phyloP scores from a whole-genome alignment of 2,797 vertebrate genomes.

The Myotis pilosus region DNA sequence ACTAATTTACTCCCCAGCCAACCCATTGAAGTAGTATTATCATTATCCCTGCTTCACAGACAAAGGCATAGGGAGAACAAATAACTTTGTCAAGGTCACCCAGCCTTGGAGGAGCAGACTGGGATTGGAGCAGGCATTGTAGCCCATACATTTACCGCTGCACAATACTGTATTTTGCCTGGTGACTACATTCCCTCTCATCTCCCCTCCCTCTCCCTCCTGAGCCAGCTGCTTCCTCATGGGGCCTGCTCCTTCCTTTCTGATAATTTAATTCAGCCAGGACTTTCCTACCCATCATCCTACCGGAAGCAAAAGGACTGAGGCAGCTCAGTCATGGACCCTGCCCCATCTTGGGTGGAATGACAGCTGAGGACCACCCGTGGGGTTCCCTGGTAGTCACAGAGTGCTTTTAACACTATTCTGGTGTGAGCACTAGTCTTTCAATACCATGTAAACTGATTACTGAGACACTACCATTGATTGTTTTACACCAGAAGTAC shows the following conservation, averaged over 20 bases:
- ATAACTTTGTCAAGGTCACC: background rate
- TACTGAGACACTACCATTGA: background rate
- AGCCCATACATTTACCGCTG: background rate
- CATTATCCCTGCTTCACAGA: background rate
- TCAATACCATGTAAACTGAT: background rate
- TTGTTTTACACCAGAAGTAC: background rate
- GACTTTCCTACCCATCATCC: background rate
- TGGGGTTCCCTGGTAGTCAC: background rate
- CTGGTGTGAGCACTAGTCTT: background rate
- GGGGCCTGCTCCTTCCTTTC: background rate
- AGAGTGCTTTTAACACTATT: background rate
- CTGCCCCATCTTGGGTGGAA: background rate
- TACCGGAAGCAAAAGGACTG: background rate
- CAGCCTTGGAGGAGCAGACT: background rate
- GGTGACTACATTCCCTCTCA: background rate
- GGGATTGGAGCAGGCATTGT: background rate
- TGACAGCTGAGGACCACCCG: background rate
- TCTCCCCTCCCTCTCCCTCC: background rate
- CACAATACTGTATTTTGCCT: background rate
- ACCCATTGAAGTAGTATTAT: background rate
- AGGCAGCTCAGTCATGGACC: background rate
- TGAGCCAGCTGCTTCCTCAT: background rate
- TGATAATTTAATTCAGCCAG: background rate
- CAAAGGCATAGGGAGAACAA: background rate
- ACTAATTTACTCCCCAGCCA: background rate